Percentiles rank a stretch among this genome's conserved stretches.
These are phyloP conservation scores for Amblyteles armatorius DNA, from an alignment of 2,888 invertebrate genomes.

Conservation along the genomic window DNA sequence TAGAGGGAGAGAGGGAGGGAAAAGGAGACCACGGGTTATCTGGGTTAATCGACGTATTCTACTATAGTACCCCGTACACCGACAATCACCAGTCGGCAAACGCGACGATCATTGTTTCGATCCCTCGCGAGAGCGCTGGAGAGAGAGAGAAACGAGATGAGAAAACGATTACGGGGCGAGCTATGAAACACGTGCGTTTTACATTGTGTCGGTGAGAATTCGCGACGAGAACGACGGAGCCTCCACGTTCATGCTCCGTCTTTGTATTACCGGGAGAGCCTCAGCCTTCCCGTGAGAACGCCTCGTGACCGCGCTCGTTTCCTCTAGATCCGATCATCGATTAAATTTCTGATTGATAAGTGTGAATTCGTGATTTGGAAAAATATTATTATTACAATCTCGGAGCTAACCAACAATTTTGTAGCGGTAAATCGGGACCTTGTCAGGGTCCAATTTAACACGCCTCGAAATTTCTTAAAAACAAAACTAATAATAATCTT, in stretches of 20 bases:
- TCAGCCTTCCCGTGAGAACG: conserved; percentile 17
- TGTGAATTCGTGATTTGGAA: neutral
- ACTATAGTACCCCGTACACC: conserved; percentile 34
- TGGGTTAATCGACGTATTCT: conserved; percentile 77
- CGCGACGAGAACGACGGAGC: conserved; percentile 3
- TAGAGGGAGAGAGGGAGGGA: conserved; percentile 25
- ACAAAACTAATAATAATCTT: too few relatives aligned
- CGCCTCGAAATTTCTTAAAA: too few relatives aligned
- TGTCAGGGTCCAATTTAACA: too few relatives aligned
- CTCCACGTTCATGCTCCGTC: neutral
- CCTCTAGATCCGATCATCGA: neutral
- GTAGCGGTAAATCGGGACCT: too few relatives aligned
- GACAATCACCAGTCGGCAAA: conserved; percentile 53
- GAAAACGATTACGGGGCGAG: conserved; percentile 60
- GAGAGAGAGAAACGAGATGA: conserved; percentile 42
- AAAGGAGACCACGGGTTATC: conserved; percentile 73
- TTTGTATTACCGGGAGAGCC: neutral
- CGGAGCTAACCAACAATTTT: too few relatives aligned
- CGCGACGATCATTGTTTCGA: conserved; percentile 65
- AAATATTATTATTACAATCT: neutral
- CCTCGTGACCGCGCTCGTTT: neutral
- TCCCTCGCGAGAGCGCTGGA: conserved; percentile 25
- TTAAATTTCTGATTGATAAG: conserved; percentile 1
- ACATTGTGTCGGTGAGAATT: conserved; percentile 61
- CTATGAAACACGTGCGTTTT: conserved; percentile 57